These are phyloP conservation scores for Neosilurus mollespiculum DNA, from an alignment of 2,797 vertebrate genomes.

Conservation along the genomic window DNA sequence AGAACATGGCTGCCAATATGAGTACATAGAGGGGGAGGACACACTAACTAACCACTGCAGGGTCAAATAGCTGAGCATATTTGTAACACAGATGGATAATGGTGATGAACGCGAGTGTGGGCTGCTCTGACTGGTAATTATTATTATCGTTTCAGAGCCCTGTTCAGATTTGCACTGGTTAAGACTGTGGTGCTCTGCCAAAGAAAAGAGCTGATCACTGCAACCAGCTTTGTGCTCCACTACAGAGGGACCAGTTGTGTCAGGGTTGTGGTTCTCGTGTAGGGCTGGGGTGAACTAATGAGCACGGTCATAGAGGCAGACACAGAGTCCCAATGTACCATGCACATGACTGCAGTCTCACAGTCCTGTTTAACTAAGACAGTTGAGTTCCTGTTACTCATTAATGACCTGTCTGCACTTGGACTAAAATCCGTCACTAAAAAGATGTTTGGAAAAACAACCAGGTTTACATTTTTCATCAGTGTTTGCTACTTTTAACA, in stretches of 20 bases:
- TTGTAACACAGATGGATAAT: neutral
- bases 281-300: neutral
- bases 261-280: neutral
- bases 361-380: slow-evolving; percentile 4
- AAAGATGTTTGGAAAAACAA: neutral
- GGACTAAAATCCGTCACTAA: neutral
- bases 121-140: slow-evolving; percentile 41
- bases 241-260: slow-evolving; percentile 33
- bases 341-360: neutral
- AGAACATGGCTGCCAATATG: slow-evolving; percentile 29
- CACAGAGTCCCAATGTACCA: neutral
- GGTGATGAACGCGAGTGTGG: slow-evolving; percentile 5
- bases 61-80: slow-evolving; percentile 1
- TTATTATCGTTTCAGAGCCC: slow-evolving; percentile 45
- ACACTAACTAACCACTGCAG: slow-evolving; percentile 24
- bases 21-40: neutral
- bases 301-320: slow-evolving; percentile 1
- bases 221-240: slow-evolving; percentile 47
- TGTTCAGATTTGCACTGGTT: slow-evolving; percentile 36
- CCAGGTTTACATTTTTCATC: neutral
- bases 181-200: slow-evolving; percentile 41
- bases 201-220: slow-evolving; percentile 50
- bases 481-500: slow-evolving; percentile 15
- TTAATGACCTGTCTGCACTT: neutral
- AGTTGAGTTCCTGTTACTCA: neutral